Percentiles rank a stretch among this genome's conserved stretches.
These are phyloP conservation scores for Rhincodon typus DNA, from an alignment of 2,797 vertebrate genomes.

Conservation along the genomic window DNA sequence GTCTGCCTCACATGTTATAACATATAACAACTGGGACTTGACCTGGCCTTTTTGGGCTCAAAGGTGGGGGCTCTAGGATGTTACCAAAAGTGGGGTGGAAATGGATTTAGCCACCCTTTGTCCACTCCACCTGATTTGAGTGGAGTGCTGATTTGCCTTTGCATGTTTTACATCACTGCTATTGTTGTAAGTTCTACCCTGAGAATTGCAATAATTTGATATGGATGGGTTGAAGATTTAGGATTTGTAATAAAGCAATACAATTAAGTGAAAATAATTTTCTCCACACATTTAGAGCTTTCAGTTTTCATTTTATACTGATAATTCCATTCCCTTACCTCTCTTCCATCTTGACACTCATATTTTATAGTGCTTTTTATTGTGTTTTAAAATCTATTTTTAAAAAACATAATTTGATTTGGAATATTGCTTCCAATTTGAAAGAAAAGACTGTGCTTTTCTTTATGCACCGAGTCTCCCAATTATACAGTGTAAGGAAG, in stretches of 20 bases:
- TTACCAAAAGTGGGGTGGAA: not conserved
- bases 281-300: not conserved
- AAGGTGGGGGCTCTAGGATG: no score
- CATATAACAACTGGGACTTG: no score
- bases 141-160: not conserved
- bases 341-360: not conserved
- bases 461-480: not conserved
- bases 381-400: not conserved
- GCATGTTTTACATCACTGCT: not conserved
- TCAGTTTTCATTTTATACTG: not conserved
- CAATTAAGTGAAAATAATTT: not conserved
- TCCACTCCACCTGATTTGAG: not conserved
- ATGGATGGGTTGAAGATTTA: not conserved
- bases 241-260: not conserved
- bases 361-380: not conserved
- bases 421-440: not conserved
- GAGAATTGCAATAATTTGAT: not conserved
- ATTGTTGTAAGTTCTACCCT: not conserved
- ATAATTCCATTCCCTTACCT: not conserved
- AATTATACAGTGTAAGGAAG: not conserved
- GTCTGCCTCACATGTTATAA: no score
- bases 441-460: not conserved
- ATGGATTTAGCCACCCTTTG: not conserved
- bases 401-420: not conserved
- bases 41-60: no score